Conservation (phyloP, 2,797 vertebrate species). For the Scleropages formosus region DNA sequence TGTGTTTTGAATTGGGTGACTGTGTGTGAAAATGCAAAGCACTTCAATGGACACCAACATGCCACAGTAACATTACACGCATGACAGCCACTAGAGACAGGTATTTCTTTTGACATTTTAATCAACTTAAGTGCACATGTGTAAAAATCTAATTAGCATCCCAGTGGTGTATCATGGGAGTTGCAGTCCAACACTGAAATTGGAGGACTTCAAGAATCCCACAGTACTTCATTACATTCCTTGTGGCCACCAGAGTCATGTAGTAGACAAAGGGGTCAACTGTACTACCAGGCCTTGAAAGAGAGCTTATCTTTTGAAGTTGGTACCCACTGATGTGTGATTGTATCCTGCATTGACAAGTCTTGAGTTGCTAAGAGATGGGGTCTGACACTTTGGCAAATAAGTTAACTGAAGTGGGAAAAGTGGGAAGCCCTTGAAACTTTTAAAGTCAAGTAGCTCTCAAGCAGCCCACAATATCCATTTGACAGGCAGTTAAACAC, state of each 20-base stretch:
- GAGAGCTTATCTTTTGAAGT: not conserved
- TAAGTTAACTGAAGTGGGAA: no score
- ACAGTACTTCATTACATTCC: constrained; percentile 1
- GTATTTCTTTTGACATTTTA: no score
- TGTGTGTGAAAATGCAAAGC: not conserved
- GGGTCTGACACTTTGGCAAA: no score
- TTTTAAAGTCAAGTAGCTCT: no score
- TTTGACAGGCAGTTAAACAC: no score
- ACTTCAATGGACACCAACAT: not conserved
- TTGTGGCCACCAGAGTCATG: not conserved
- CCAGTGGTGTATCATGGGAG: not conserved
- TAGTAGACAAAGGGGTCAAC: not conserved
- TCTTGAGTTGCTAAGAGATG: no score
- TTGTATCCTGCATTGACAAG: no score
- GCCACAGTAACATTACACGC: constrained; percentile 1
- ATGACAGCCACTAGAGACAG: no score
- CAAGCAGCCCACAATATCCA: no score
- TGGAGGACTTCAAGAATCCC: not conserved
- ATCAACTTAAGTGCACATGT: not conserved
- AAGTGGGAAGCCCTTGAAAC: no score
- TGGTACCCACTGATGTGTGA: not conserved
- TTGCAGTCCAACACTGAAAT: not conserved
- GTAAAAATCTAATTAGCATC: not conserved
- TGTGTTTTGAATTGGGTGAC: not conserved
- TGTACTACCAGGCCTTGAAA: not conserved